Conservation (phyloP, 1,140 invertebrate species). For the Acromyrmex echinatior region DNA sequence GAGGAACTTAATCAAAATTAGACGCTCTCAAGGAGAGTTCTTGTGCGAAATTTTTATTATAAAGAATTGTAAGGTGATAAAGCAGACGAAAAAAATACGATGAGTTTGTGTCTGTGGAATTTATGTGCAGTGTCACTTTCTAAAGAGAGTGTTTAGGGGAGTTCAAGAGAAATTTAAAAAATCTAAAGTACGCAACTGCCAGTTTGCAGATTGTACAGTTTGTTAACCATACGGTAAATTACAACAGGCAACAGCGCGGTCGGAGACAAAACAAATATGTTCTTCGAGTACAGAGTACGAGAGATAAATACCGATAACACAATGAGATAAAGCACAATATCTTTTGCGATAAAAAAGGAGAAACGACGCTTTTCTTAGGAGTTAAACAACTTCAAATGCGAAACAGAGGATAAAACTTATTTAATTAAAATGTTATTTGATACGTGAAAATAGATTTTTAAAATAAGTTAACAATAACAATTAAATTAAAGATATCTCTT, state of each 20-base stretch:
- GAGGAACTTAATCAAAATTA: background rate
- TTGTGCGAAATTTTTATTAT: no score
- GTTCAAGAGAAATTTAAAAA: slow-evolving; percentile 11
- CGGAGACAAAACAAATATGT: slow-evolving; percentile 73
- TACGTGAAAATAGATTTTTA: background rate
- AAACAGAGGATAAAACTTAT: background rate
- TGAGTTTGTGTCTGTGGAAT: background rate
- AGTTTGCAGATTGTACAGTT: background rate
- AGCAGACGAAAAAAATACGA: background rate
- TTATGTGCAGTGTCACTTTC: background rate
- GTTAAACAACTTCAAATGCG: background rate
- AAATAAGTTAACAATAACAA: background rate
- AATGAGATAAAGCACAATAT: slow-evolving; percentile 49
- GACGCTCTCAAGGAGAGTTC: background rate
- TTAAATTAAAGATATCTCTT: background rate
- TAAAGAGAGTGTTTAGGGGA: background rate
- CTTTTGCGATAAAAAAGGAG: slow-evolving; percentile 67
- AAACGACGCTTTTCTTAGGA: slow-evolving; percentile 22
- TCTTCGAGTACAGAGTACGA: slow-evolving; percentile 53
- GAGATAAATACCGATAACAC: slow-evolving; percentile 73
- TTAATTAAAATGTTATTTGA: slow-evolving; percentile 42
- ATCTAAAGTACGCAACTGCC: slow-evolving; percentile 12
- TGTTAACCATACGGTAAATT: slow-evolving; percentile 18
- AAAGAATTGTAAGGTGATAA: background rate
- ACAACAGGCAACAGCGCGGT: slow-evolving; percentile 47